A percentile compares a stretch with the other conserved stretches of the same genome.
phyloP scores from a whole-genome alignment of 1,140 invertebrate species.

The Rhizoglyphus robini region DNA sequence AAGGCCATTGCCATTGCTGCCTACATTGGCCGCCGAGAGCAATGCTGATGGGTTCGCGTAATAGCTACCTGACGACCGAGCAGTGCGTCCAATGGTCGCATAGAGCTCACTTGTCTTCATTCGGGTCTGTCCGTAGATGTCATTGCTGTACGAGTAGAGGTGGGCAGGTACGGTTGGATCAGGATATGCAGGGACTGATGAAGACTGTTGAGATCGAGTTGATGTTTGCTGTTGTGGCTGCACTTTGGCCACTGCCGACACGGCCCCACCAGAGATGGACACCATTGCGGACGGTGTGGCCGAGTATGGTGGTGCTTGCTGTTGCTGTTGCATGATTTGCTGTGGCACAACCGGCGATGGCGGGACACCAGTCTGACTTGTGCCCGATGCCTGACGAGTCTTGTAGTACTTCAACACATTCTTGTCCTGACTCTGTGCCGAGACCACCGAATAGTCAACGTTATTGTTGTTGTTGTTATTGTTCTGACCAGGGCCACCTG shows the following conservation, averaged over 20 bases:
- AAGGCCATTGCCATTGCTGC: too few relatives aligned
- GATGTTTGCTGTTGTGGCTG: neutral
- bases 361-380: neutral
- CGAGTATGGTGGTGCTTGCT: neutral
- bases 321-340: neutral
- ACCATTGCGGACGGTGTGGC: neutral
- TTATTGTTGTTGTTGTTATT: neutral
- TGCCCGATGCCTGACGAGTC: constrained; percentile 20
- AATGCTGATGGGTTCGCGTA: too few relatives aligned
- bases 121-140: too few relatives aligned
- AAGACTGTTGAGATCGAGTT: neutral
- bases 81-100: too few relatives aligned
- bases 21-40: too few relatives aligned
- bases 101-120: too few relatives aligned
- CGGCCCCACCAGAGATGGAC: neutral
- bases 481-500: neutral
- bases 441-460: constrained; percentile 29
- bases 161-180: too few relatives aligned
- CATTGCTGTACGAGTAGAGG: too few relatives aligned
- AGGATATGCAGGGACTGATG: too few relatives aligned
- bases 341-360: neutral
- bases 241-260: neutral
- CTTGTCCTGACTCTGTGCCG: constrained; percentile 28
- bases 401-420: constrained; percentile 28
- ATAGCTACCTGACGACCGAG: too few relatives aligned